Evolutionary conservation across 2,797 vertebrate species (phyloP).

Genomic region (Acanthis flammea): DNA sequence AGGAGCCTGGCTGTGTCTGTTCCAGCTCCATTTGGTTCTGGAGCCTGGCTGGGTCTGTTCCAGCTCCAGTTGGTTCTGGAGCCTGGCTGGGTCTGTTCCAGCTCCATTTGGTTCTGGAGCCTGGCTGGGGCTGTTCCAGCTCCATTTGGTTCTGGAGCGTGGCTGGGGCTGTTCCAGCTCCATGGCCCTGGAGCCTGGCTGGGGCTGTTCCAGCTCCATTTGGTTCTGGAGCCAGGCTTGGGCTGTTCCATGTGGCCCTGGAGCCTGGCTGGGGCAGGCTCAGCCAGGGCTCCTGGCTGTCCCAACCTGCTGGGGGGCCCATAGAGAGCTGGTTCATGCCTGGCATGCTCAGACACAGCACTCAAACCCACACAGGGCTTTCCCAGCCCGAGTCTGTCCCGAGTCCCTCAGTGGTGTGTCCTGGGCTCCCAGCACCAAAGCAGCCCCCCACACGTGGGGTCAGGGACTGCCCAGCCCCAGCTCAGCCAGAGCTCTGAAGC

Average conservation of each 20-base stretch:
- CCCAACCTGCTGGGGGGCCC: not conserved
- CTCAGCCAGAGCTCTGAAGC: not conserved
- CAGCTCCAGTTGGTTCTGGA: not conserved
- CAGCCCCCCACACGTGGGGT: fast-evolving
- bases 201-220: no score
- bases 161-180: not conserved
- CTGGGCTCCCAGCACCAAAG: not conserved
- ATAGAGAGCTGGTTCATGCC: fast-evolving
- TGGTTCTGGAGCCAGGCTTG: no score
- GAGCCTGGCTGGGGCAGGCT: not conserved
- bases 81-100: no score
- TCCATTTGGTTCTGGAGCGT: no score
- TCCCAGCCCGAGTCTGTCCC: not conserved
- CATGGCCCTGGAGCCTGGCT: no score
- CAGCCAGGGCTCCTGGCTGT: not conserved
- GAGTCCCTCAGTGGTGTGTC: not conserved
- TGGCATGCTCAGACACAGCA: not conserved
- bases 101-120: no score
- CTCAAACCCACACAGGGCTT: not conserved
- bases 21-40: no score
- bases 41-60: no score
- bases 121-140: no score
- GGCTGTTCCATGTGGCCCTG: not conserved
- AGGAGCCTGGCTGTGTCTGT: no score
- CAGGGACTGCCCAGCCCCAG: not conserved